Evolutionary conservation across 2,797 vertebrate genomes (phyloP).

Genomic region (Melanotaenia trifasciata): DNA sequence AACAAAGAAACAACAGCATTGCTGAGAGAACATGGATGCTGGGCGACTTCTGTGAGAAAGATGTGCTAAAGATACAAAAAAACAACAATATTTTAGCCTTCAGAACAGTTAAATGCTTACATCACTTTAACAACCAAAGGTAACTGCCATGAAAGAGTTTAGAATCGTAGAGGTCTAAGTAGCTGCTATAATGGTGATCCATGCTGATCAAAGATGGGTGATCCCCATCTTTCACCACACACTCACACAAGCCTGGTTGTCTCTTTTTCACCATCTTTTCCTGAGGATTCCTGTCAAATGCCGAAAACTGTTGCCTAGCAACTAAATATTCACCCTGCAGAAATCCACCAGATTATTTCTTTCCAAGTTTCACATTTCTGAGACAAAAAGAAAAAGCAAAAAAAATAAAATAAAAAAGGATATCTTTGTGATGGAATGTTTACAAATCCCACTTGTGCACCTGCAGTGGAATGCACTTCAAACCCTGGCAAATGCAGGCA

Average conservation of each 20-base stretch:
- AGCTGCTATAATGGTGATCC: constrained; percentile 30
- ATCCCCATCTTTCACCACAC: constrained; percentile 36
- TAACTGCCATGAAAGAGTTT: neutral
- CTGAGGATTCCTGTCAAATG: constrained; percentile 69
- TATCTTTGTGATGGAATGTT: constrained; percentile 67
- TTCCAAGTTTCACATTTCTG: constrained; percentile 68
- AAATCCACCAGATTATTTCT: constrained; percentile 73
- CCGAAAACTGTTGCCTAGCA: constrained; percentile 83
- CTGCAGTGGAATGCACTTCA: constrained; percentile 34
- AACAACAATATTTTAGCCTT: neutral
- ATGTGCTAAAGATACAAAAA: neutral
- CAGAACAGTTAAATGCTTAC: neutral
- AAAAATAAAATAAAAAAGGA: constrained; percentile 12
- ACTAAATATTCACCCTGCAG: constrained; percentile 80
- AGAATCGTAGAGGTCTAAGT: constrained; percentile 30
- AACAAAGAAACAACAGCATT: constrained; percentile 31
- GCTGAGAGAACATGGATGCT: constrained; percentile 26
- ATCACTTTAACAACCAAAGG: constrained; percentile 3
- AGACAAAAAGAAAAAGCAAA: neutral
- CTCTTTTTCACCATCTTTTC: constrained; percentile 57
- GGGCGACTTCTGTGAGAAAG: constrained; percentile 13
- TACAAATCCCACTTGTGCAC: constrained; percentile 61
- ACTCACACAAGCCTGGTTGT: constrained; percentile 26
- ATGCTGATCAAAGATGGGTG: constrained; percentile 33
- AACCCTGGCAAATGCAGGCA: constrained; percentile 41